Conservation (phyloP, 2,113 vertebrate genomes). For the Naja naja region DNA sequence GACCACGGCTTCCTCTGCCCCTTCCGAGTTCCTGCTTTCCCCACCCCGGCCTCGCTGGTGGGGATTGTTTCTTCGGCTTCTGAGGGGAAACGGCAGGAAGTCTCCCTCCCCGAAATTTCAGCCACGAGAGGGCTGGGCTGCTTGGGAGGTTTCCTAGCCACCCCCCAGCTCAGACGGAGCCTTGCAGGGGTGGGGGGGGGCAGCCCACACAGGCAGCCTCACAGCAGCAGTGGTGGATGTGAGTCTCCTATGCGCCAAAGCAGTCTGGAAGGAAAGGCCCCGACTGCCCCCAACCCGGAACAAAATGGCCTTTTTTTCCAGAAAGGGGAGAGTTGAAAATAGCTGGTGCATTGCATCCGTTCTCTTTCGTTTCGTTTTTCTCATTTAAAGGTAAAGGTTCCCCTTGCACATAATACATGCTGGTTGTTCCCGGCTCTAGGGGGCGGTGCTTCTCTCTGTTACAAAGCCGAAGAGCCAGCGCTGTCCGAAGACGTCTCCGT, state of each 20-base stretch:
- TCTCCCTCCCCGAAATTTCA: background rate
- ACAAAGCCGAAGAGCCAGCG: no score
- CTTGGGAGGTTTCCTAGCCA: background rate
- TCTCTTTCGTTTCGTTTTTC: background rate
- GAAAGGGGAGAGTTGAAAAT: background rate
- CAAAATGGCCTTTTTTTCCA: background rate
- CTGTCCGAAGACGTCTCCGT: no score
- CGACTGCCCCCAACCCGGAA: background rate
- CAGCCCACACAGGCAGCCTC: background rate
- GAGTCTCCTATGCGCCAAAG: rapidly evolving
- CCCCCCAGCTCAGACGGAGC: background rate
- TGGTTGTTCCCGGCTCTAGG: no score
- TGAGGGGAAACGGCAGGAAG: background rate
- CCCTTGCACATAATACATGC: no score
- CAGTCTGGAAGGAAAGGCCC: background rate
- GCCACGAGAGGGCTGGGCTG: background rate
- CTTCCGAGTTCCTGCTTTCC: background rate
- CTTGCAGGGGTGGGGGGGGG: background rate
- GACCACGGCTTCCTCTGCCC: background rate
- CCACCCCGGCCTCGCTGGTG: background rate
- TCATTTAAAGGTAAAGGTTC: background rate
- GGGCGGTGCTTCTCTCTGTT: no score
- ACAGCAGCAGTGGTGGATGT: background rate
- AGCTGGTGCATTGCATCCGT: background rate
- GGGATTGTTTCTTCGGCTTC: background rate